Evolutionary conservation across 2,113 vertebrate species (phyloP).

Genomic region (Panthera tigris): DNA sequence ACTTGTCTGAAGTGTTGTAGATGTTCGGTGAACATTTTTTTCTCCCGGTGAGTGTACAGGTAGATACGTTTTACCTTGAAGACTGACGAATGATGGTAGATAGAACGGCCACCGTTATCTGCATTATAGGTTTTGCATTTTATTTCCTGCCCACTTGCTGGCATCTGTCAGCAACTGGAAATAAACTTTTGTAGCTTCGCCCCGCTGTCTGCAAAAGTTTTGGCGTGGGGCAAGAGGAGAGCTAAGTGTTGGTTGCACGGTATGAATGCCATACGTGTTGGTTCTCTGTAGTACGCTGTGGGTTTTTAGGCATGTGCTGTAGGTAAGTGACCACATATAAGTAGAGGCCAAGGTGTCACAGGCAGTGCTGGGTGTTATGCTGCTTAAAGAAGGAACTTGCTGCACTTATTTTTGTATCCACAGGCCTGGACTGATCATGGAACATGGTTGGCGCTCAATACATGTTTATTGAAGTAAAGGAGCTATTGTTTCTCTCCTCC

Average conservation of each 20-base stretch:
- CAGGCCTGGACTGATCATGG: background rate
- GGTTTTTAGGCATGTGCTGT: background rate
- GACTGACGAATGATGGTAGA: background rate
- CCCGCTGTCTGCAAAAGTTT: background rate
- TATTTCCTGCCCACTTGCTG: background rate
- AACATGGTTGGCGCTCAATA: background rate
- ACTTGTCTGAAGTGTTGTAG: background rate
- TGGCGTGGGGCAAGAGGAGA: background rate
- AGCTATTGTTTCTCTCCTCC: slow-evolving; percentile 55
- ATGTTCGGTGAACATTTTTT: background rate
- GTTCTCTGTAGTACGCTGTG: background rate
- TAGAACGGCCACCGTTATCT: background rate
- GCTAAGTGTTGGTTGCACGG: background rate
- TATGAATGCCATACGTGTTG: background rate
- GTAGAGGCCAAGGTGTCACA: background rate
- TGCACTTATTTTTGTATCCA: background rate
- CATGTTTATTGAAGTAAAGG: slow-evolving; percentile 15
- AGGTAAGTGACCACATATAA: background rate
- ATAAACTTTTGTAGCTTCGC: background rate
- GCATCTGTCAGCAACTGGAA: background rate
- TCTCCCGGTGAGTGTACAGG: background rate
- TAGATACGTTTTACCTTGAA: background rate
- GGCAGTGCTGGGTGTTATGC: background rate
- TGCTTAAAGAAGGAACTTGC: background rate
- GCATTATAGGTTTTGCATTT: background rate